These are phyloP conservation scores for Mionectes olivaceus DNA, from an alignment of 2,797 vertebrate genomes.

Conservation along the genomic window DNA sequence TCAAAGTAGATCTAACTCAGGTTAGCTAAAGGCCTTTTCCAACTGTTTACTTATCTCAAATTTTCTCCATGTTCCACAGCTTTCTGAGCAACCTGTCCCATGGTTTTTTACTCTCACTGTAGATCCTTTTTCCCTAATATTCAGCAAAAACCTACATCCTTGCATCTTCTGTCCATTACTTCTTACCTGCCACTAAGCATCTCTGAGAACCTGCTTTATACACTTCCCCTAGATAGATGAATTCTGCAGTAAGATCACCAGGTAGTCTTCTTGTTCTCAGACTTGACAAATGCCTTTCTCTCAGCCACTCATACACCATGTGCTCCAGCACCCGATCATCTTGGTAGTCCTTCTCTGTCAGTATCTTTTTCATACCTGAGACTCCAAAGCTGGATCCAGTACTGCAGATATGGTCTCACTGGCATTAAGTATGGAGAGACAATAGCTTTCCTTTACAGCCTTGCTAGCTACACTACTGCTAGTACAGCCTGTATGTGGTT, in stretches of 20 bases:
- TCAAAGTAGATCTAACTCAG: not conserved
- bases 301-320: not conserved
- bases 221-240: not conserved
- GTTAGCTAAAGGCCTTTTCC: not conserved
- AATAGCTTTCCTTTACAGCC: not conserved
- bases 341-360: not conserved
- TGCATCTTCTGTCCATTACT: not conserved
- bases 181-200: not conserved
- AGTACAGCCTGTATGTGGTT: not conserved
- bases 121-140: not conserved
- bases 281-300: not conserved
- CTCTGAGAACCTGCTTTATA: not conserved
- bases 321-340: not conserved
- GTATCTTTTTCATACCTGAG: not conserved
- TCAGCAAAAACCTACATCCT: not conserved
- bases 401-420: not conserved
- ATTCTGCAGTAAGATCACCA: not conserved
- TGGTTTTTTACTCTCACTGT: not conserved
- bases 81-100: not conserved
- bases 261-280: not conserved
- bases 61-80: not conserved
- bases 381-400: not conserved
- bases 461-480: not conserved
- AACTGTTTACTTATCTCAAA: not conserved
- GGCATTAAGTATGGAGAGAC: not conserved